Conservation (phyloP, 2,797 vertebrate species). For the Staurois parvus region DNA sequence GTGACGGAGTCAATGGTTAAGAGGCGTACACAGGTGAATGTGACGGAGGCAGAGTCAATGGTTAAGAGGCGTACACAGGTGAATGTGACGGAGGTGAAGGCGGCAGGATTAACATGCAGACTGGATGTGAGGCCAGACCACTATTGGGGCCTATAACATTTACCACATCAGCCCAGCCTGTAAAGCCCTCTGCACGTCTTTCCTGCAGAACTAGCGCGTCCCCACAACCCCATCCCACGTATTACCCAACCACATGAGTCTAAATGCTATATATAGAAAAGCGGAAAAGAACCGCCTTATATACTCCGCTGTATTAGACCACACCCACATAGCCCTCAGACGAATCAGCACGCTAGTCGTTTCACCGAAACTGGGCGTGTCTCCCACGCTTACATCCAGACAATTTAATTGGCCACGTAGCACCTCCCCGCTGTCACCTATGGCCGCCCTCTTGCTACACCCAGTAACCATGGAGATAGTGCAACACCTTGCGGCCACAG, state of each 20-base stretch:
- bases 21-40: too few species aligned
- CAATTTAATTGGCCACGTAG: background rate
- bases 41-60: too few species aligned
- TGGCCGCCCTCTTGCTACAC: constrained; percentile 25
- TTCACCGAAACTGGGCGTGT: too few species aligned
- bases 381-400: background rate
- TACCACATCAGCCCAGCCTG: too few species aligned
- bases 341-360: constrained; percentile 36
- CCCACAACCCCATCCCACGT: background rate
- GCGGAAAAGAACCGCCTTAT: background rate
- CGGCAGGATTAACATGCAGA: too few species aligned
- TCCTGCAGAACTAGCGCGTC: background rate
- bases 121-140: too few species aligned
- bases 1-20: too few species aligned
- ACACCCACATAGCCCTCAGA: constrained; percentile 11
- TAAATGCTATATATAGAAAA: constrained; percentile 48
- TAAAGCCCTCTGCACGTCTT: background rate
- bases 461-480: constrained; percentile 19
- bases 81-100: too few species aligned
- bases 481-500: background rate
- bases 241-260: background rate
- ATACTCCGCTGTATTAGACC: background rate
- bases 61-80: too few species aligned
- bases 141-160: too few species aligned
- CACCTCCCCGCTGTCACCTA: background rate